Evolutionary conservation across 1,140 invertebrate genomes (phyloP), one percentile per base, ranked within the genome.

Genomic region (Drosophila auraria): DNA sequence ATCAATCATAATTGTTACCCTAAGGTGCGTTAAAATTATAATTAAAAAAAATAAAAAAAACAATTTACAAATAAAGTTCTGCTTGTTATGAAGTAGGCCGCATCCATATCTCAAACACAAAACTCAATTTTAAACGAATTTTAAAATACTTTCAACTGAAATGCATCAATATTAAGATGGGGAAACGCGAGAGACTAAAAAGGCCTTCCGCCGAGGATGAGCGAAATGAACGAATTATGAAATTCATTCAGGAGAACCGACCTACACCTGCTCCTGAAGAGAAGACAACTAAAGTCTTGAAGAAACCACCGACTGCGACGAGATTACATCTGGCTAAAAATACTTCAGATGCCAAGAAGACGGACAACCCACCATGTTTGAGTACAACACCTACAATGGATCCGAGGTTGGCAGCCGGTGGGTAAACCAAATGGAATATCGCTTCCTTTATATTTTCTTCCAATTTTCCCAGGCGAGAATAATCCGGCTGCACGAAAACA

Each of bases 11-110:
- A 53, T 27, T 27, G 8, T 33, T 17, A 42, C 17, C n/a, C 51
- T 63, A 20, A 38, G 53, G 9, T 9, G 5, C 3, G 7, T 0
- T 27, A 6, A 17, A 25, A 5, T 33, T 8, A 30, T 30, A 38
- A 40, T 45, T 40, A 38, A 20, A 45, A 42, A 17, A 44, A 20
- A n/a, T 40, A n/a, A 0, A 17, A 11, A 20, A 8, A 50, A 36
- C 17, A 9, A 14, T 17, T 1, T 2, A 5, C 2, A 17, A 11
- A 38, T 2, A 12, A 2, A n/a, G 1, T 20, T 58, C 2, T 9
- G 6, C 14, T 57, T 0, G 4, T 2, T 99, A n/a, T 17, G 30
- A 53, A 87, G 80, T 60, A 71, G 69, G 80, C 64, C 20, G 6
- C 15, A 5, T n/a, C 7, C 1, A 33, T 23, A 23, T 14, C 23